phyloP scores from a whole-genome alignment of 1,140 invertebrate species.

The Metopolophium dirhodum region DNA sequence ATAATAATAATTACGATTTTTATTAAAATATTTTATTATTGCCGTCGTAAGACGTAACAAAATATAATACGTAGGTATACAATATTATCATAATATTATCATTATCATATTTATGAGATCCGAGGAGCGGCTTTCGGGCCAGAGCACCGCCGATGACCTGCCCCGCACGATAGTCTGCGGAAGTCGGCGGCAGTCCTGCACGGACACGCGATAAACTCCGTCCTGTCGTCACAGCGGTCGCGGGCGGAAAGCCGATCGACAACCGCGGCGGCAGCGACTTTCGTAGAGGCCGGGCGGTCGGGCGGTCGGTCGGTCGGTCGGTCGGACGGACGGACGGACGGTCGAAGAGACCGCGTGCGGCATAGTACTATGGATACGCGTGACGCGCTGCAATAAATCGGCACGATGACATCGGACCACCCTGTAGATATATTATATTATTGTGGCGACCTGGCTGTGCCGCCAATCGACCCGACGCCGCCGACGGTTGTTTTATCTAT shows the following conservation, averaged over 20 bases:
- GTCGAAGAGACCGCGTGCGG: not conserved
- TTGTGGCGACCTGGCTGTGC: not conserved
- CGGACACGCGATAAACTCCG: not conserved
- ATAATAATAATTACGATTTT: not conserved
- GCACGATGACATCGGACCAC: slow-evolving; percentile 41
- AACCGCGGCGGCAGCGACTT: not conserved
- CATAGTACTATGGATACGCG: not conserved
- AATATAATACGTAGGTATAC: too few species aligned
- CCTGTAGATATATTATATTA: not conserved
- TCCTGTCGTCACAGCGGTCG: not conserved
- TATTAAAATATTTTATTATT: slow-evolving; percentile 5
- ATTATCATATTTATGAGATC: not conserved
- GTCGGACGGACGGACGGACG: not conserved
- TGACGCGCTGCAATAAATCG: slow-evolving; percentile 30
- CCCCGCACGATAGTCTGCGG: not conserved
- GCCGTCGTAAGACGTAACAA: not conserved
- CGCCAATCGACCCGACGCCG: not conserved
- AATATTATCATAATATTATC: not conserved
- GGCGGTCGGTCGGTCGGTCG: not conserved
- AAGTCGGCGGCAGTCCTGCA: not conserved
- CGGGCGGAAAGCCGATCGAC: not conserved
- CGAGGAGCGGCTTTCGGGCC: not conserved
- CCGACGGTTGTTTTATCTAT: not conserved
- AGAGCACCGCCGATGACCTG: too few species aligned
- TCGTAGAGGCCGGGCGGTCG: not conserved